These are phyloP conservation scores for Cnemophilus loriae DNA, from an alignment of 2,113 vertebrate species.

Conservation along the genomic window DNA sequence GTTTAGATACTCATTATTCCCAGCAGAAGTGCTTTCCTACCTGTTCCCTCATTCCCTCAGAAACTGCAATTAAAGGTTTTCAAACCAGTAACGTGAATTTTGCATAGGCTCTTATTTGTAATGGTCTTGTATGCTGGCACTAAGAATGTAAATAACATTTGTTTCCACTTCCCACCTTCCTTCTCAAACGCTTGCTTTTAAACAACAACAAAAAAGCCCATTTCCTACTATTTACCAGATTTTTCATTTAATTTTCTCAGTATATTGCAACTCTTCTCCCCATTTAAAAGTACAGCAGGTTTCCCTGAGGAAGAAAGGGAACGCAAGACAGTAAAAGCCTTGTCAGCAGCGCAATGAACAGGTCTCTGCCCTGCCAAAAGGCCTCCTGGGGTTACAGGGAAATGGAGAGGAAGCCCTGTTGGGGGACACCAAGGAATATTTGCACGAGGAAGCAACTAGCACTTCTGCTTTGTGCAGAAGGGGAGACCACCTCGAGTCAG, in stretches of 20 bases:
- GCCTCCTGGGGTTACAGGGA: neutral
- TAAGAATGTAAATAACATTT: neutral
- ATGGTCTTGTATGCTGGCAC: neutral
- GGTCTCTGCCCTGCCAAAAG: neutral
- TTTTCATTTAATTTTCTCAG: neutral
- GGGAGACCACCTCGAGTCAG: neutral
- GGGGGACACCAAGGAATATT: neutral
- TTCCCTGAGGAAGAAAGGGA: neutral
- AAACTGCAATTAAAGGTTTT: neutral
- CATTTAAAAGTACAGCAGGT: neutral
- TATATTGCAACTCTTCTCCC: neutral
- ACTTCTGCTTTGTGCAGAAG: neutral
- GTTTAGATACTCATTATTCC: neutral
- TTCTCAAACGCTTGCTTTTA: neutral
- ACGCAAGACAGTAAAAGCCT: rapidly evolving
- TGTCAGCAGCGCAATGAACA: neutral
- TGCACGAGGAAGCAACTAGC: neutral
- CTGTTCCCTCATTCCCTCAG: neutral
- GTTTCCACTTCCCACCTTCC: neutral
- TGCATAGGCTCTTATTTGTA: neutral
- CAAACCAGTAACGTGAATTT: neutral
- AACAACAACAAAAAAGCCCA: rapidly evolving
- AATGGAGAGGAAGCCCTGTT: neutral
- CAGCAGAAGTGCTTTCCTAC: neutral
- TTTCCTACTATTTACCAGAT: neutral